Conservation (phyloP, 2,797 vertebrate species). For the Microtus californicus region DNA sequence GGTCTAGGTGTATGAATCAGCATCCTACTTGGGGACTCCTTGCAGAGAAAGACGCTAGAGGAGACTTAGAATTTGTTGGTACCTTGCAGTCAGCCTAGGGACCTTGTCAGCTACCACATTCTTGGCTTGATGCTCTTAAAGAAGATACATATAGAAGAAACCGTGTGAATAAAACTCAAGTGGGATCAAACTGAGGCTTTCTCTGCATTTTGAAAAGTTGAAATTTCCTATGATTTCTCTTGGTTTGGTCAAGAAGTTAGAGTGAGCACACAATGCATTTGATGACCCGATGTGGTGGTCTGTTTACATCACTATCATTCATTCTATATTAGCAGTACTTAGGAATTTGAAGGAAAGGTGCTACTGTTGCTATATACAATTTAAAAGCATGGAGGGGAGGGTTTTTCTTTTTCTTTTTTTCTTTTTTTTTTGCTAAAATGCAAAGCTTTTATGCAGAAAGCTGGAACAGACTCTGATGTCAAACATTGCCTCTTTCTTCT, state of each 20-base stretch:
- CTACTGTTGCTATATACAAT: neutral
- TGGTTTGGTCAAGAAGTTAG: constrained; percentile 10
- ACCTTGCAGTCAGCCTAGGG: neutral
- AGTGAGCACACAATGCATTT: neutral
- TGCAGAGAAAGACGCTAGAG: neutral
- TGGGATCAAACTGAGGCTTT: neutral
- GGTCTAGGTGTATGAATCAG: neutral
- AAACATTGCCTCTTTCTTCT: neutral
- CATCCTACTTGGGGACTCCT: neutral
- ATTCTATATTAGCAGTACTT: neutral
- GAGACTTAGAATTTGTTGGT: neutral
- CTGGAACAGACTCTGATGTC: neutral
- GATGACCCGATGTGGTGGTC: neutral
- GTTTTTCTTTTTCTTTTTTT: neutral
- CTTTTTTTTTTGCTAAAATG: neutral
- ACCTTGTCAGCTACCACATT: neutral
- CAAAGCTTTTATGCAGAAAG: neutral
- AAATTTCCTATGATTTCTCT: neutral
- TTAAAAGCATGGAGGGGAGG: neutral
- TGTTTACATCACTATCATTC: neutral
- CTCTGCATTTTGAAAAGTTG: neutral
- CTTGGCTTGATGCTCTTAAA: neutral
- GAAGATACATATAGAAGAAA: neutral
- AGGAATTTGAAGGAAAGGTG: neutral
- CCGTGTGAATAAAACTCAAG: neutral